Conservation (phyloP, 2,113 vertebrate species). For the Morphnarchus princeps region DNA sequence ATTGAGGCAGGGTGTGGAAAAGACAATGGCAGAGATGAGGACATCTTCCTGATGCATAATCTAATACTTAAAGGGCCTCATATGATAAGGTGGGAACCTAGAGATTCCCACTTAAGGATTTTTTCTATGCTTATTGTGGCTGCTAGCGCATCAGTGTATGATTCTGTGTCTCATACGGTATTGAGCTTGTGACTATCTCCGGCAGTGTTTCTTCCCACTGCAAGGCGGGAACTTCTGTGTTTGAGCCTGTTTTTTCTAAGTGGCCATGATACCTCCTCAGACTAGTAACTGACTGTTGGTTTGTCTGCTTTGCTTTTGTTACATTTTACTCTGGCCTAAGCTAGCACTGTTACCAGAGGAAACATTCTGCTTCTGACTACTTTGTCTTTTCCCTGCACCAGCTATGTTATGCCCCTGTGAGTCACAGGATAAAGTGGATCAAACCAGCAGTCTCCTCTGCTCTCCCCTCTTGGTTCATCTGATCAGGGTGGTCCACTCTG, state of each 20-base stretch:
- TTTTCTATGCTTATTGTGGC: not conserved
- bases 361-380: not conserved
- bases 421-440: not conserved
- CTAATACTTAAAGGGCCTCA: not conserved
- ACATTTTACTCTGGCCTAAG: not conserved
- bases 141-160: not conserved
- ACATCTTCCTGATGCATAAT: not conserved
- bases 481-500: not conserved
- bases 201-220: not conserved
- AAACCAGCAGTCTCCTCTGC: not conserved
- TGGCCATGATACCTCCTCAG: not conserved
- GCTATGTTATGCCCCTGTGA: not conserved
- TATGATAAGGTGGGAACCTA: not conserved
- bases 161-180: not conserved
- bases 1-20: not conserved
- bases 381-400: not conserved
- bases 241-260: not conserved
- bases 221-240: not conserved
- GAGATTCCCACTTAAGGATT: not conserved
- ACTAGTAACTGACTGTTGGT: not conserved
- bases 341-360: not conserved
- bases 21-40: not conserved
- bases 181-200: not conserved
- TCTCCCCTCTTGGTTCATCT: not conserved
- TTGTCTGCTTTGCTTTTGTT: not conserved